Evolutionary conservation across 2,888 invertebrate genomes (phyloP), one percentile per base, ranked within the genome.

Genomic region (Sisyra terminalis): DNA sequence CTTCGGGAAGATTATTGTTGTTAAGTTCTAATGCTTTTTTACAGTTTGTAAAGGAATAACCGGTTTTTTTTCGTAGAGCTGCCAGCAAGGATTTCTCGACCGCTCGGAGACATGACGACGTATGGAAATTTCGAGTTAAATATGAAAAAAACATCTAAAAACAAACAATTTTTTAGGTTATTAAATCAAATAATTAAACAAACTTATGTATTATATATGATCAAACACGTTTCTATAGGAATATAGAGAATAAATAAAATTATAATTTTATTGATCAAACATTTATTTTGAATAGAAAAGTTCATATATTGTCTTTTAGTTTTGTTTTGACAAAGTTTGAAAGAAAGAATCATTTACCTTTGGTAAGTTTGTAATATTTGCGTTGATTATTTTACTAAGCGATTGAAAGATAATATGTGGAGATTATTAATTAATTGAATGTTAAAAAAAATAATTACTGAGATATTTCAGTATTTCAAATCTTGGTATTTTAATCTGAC

Each of bases 1-100:
- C 96, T 75, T 87, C 78, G 30, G 69, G 70, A 46, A 90, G 50
- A 61, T 96, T 82, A 69, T 94, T 88, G 50, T 84, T 75, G 61
- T 92, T 80, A 64, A 89, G 67, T 57, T 89, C 85, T 46, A 97
- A 65, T 1, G 97, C 96, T 61, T 96, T 93, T 56, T 90, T 90
- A 61, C 97, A 97, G 58, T 96, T 94, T 10, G 86, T 69, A 64
- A 96, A 89, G 6, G 94, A 85, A 59, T 92, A 96, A 6, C 97
- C 97, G 3, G 97, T 98, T 57, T 84, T 85, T 62, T 93, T 96
- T 14, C 98, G 70, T 14, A 98, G 68, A 51, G 82, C 76, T 17
- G 87, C 81, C 29, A 96, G 64, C 8, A 79, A 65, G 18, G 83
- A 78, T 53, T 88, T 87, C 50, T 76, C 78, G 1, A 63, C 64